phyloP scores from a whole-genome alignment of 2,113 vertebrate genomes.

The Turnix velox region DNA sequence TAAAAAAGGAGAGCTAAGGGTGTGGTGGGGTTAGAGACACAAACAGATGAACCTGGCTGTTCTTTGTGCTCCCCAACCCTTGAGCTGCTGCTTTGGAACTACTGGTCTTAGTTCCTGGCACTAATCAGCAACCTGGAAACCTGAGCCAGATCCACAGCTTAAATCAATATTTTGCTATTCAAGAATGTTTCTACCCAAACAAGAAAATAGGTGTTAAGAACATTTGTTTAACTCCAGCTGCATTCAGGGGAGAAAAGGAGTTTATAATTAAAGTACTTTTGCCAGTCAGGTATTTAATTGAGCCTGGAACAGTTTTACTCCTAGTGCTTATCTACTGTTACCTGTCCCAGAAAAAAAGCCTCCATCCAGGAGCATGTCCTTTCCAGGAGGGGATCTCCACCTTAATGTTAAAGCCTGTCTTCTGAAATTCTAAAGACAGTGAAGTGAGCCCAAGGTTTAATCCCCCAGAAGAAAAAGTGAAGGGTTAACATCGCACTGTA shows the following conservation, averaged over 20 bases:
- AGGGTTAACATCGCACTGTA: background rate
- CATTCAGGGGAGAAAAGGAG: background rate
- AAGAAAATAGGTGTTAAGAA: background rate
- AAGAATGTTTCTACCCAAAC: background rate
- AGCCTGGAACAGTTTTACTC: background rate
- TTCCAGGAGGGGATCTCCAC: background rate
- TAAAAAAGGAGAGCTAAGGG: background rate
- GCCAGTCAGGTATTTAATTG: background rate
- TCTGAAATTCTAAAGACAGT: background rate
- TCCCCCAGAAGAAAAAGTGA: background rate
- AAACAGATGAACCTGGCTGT: background rate
- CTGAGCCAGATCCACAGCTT: background rate
- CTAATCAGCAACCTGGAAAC: background rate
- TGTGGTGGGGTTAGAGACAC: fast-evolving
- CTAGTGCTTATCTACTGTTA: background rate
- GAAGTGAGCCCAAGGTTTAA: background rate
- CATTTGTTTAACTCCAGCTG: fast-evolving
- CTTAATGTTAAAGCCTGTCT: background rate
- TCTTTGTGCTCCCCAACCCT: background rate
- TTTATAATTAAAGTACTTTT: background rate
- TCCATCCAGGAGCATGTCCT: background rate
- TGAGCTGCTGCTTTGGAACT: background rate
- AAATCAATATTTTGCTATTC: background rate
- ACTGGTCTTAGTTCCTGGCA: background rate
- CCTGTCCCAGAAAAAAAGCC: background rate